Evolutionary conservation across 2,797 vertebrate genomes (phyloP), one percentile per base, ranked within the genome.

Genomic region (Bucorvus abyssinicus): DNA sequence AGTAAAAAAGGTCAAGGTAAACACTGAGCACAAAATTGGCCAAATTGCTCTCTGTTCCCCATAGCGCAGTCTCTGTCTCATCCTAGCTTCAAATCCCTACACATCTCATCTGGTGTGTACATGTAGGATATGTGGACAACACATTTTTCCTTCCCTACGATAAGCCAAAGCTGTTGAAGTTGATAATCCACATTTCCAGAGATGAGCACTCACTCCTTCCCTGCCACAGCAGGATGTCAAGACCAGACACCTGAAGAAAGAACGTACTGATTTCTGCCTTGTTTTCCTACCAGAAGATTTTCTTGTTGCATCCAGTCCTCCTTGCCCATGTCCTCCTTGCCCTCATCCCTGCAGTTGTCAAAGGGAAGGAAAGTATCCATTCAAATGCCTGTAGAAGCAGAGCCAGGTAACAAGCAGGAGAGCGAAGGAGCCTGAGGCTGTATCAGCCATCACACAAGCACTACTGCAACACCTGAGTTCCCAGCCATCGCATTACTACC

Each of bases 61-160:
- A 17, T 7, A 50, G 18, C 1, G 22, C 56, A 47, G 56, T 26
- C 19, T 42, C 34, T 19, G 38, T 77, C 24, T 73, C 32, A 40
- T 10, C 14, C 9, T 20, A 16, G 32, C 34, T 40, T 86, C 64
- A 85, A 45, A 55, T 9, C 36, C 65, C 26, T 29, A 20, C 38
- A 5, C 18, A 12, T 19, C 24, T n/a, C 8, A 77, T 12, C 21
- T 67, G 30, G 16, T 1, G 0, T 20, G 24, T 60, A 32, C 3
- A 24, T 2, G 15, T 12, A 47, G 40, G 23, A 10, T 16, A 26
- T 0, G 4, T 18, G 45, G 52, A 44, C 27, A 65, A 55, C 15
- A 27, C 13, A 14, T 44, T 49, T 17, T 6, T 3, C 7, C 22
- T 22, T 12, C 14, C 4, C 9, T 10, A 8, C 1, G 1, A 16